phyloP scores from a whole-genome alignment of 2,888 invertebrate species.

The Chydorus sphaericus region DNA sequence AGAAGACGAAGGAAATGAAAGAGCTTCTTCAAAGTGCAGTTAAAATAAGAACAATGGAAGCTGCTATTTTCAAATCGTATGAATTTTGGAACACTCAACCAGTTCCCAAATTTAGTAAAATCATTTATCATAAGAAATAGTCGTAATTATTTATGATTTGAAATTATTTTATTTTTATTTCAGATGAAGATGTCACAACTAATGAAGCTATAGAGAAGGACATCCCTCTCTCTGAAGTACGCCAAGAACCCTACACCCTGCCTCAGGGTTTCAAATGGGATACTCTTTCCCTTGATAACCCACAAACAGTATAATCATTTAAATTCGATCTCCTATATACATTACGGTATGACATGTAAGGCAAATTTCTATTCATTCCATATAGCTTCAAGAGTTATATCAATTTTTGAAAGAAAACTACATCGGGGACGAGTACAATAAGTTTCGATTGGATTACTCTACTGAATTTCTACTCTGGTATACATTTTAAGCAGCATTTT shows the following conservation, averaged over 20 bases:
- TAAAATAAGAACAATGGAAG: constrained; percentile 53
- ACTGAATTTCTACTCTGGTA: constrained; percentile 91
- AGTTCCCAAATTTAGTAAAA: constrained; percentile 78
- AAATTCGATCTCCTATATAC: too few relatives aligned
- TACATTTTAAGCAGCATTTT: constrained; percentile 17
- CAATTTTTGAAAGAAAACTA: constrained; percentile 94
- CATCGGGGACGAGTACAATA: constrained; percentile 99
- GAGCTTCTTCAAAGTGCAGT: constrained; percentile 49
- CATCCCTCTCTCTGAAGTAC: constrained; percentile 63
- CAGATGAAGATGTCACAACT: constrained; percentile 74
- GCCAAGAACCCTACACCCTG: constrained; percentile 79
- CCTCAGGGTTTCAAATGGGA: constrained; percentile 95
- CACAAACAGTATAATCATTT: constrained; percentile 40
- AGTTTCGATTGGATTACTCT: constrained; percentile 99
- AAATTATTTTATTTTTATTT: constrained; percentile 17
- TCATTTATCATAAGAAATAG: not conserved
- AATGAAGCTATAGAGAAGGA: constrained; percentile 87
- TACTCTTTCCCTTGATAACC: constrained; percentile 78
- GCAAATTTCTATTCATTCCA: constrained; percentile 14
- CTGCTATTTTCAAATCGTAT: constrained; percentile 65
- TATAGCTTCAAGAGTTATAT: constrained; percentile 74
- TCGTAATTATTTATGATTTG: not conserved
- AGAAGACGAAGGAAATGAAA: constrained; percentile 69
- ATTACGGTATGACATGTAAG: too few relatives aligned
- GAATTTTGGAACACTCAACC: constrained; percentile 99